Evolutionary conservation across 2,888 invertebrate genomes (phyloP).

Genomic region (Andrena marginata): DNA sequence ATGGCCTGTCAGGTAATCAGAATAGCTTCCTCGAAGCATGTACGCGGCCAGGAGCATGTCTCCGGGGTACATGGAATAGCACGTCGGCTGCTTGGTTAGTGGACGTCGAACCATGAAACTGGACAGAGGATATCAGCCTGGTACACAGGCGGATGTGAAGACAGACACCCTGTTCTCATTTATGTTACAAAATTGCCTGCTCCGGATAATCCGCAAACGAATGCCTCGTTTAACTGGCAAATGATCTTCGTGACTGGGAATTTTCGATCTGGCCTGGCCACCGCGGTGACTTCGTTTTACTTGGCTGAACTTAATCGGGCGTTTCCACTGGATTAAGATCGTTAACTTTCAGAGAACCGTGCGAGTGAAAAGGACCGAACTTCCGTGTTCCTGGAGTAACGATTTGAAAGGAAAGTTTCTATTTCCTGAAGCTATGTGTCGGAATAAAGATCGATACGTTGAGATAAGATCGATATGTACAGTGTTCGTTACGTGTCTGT

Average conservation of each 20-base stretch:
- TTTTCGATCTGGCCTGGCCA: conserved; percentile 14
- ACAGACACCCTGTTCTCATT: conserved; percentile 38
- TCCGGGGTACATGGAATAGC: conserved; percentile 40
- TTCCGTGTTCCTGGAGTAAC: conserved; percentile 14
- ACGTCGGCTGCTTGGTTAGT: conserved; percentile 38
- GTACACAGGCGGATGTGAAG: conserved; percentile 25
- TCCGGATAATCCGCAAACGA: conserved; percentile 36
- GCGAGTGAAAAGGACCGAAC: conserved; percentile 25
- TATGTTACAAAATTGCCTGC: conserved; percentile 23
- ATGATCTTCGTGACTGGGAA: conserved; percentile 20
- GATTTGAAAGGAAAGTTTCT: conserved; percentile 20
- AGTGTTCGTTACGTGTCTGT: too few relatives aligned
- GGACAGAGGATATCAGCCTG: conserved; percentile 40
- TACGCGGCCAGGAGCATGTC: conserved; percentile 33
- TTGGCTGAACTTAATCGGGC: conserved; percentile 21
- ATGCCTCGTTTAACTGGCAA: conserved; percentile 22
- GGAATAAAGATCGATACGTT: too few relatives aligned
- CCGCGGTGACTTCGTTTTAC: conserved; percentile 8
- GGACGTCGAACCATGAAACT: conserved; percentile 53
- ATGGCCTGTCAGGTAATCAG: conserved; percentile 37
- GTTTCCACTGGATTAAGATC: conserved; percentile 37
- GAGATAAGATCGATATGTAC: too few relatives aligned
- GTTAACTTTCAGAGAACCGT: conserved; percentile 9
- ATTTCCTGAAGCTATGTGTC: too few relatives aligned
- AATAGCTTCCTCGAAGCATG: conserved; percentile 36